Evolutionary conservation across 2,797 vertebrate species (phyloP), one percentile per base, ranked within the genome.

Genomic region (Acanthopagrus latus): DNA sequence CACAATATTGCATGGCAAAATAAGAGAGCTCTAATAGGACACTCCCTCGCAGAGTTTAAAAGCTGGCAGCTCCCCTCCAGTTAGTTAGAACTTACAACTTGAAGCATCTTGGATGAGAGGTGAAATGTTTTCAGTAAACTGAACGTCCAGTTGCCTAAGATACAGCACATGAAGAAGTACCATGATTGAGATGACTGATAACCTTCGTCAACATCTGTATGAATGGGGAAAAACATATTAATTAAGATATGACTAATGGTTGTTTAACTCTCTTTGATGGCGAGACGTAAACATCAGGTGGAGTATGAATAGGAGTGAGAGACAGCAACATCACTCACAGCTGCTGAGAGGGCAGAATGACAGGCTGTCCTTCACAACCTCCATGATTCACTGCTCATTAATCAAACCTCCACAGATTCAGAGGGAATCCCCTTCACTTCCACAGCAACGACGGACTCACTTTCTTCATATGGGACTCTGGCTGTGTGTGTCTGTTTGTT

Each of bases 361-460:
- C 55, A 60, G 29, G 50, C 27, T 46, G 59, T 70, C 60, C 46
- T 72, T 76, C 67, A 66, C 64, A 47, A 25, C 65, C 57, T 44
- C 47, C 48, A 2, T 64, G 68, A 78, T 60, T 81, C 71, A 78
- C 50, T 27, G 75, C 60, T 70, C 64, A 63, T 73, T 78, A 70
- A 76, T 79, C 43, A 50, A 38, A 52, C 46, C 58, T 8, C 13
- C 58, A 14, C 55, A 21, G 3, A 73, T 25, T 78, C 7, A 71
- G 47, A 72, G 48, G 71, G 38, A 74, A 71, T 50, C 65, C 76
- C 51, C 56, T 41, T 66, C 46, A 65, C 18, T 57, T 43, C 58
- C 13, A 10, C 33, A 46, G 25, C 12, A 12, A 9, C 20, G 6
- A 13, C 25, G 7, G 48, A 21, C 0, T 20, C 16, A 50, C 14